Evolutionary conservation across 1,140 invertebrate genomes (phyloP).

Genomic region (Drosophila sechellia): DNA sequence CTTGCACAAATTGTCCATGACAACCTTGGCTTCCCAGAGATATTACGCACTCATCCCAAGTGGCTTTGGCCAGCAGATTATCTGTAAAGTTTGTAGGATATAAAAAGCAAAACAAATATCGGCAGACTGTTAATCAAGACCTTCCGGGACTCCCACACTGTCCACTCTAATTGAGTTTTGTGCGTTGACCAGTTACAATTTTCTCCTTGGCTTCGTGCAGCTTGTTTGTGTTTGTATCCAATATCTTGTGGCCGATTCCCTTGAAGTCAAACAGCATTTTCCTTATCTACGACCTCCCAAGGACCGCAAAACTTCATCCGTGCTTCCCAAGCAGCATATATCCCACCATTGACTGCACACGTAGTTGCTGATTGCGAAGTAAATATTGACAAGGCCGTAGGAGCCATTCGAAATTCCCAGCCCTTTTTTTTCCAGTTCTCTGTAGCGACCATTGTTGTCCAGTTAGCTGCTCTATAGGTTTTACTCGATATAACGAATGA

Average conservation of each 20-base stretch:
- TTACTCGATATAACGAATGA: neutral
- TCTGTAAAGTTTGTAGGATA: neutral
- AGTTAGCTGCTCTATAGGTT: slow-evolving; percentile 9
- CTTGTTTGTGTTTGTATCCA: slow-evolving; percentile 12
- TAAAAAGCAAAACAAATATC: slow-evolving; percentile 2
- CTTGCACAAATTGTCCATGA: too few relatives aligned
- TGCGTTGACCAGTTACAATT: neutral
- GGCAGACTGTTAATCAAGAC: slow-evolving; percentile 1
- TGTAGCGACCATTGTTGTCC: slow-evolving; percentile 3
- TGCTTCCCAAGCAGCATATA: slow-evolving; percentile 24
- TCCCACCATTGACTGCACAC: slow-evolving; percentile 48
- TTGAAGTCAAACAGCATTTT: slow-evolving; percentile 60
- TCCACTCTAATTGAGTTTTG: slow-evolving; percentile 48
- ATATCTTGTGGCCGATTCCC: slow-evolving; percentile 20
- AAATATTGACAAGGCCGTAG: slow-evolving; percentile 72
- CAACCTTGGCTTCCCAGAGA: too few relatives aligned
- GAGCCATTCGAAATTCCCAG: slow-evolving; percentile 15
- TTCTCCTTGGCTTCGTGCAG: neutral
- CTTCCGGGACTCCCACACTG: neutral
- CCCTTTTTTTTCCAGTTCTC: slow-evolving; percentile 12
- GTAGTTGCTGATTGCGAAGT: slow-evolving; percentile 79
- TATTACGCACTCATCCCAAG: neutral
- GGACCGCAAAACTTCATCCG: slow-evolving; percentile 32
- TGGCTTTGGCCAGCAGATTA: neutral
- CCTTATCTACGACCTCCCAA: slow-evolving; percentile 35